Conservation (phyloP, 1,140 invertebrate species). For the Adelges cooleyi region DNA sequence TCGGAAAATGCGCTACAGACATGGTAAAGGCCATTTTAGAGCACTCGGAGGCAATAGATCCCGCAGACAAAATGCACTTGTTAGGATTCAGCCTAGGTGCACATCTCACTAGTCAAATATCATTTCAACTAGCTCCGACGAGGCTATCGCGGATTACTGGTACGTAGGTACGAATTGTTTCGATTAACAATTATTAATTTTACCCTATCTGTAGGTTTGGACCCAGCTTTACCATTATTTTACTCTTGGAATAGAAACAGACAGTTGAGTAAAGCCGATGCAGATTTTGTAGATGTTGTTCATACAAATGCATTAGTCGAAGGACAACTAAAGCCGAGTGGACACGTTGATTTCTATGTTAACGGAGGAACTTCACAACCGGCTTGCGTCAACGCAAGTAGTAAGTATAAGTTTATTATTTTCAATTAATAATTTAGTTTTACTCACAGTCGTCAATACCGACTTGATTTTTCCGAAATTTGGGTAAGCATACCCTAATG, state of each 20-base stretch:
- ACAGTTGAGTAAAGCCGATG: constrained; percentile 51
- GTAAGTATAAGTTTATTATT: constrained; percentile 29
- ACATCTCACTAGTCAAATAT: constrained; percentile 48
- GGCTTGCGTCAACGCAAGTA: constrained; percentile 40
- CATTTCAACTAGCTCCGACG: constrained; percentile 42
- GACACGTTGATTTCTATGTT: constrained; percentile 61
- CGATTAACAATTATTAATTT: not conserved
- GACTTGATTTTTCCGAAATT: too few relatives aligned
- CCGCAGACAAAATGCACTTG: constrained; percentile 45
- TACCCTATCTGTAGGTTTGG: constrained; percentile 41
- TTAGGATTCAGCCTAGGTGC: constrained; percentile 61
- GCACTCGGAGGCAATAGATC: constrained; percentile 32
- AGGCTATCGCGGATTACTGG: constrained; percentile 50
- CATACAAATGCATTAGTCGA: constrained; percentile 60
- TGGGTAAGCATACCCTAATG: too few relatives aligned
- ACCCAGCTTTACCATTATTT: constrained; percentile 56
- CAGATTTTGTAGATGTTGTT: constrained; percentile 57
- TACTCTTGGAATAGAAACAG: constrained; percentile 44
- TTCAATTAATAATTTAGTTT: too few relatives aligned
- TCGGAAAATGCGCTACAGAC: constrained; percentile 48
- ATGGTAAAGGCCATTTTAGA: constrained; percentile 46
- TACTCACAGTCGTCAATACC: too few relatives aligned
- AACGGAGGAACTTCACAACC: constrained; percentile 59
- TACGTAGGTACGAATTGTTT: not conserved
- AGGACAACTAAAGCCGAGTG: constrained; percentile 48